Evolutionary conservation across 92 coral and sea anemone species (phyloP).

Genomic region (Pocillopora meandrina): DNA sequence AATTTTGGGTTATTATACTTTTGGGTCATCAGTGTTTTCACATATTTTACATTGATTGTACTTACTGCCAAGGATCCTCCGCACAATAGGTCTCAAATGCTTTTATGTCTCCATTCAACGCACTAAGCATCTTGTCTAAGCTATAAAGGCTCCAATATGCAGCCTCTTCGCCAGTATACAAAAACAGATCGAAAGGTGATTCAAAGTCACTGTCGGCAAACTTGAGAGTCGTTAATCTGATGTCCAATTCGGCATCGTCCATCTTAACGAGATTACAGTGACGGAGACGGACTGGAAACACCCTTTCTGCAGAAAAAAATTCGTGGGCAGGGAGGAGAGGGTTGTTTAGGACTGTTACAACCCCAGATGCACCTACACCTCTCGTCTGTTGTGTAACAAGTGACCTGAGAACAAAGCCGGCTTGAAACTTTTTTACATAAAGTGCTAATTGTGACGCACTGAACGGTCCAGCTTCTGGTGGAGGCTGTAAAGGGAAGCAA

Average conservation of each 20-base stretch:
- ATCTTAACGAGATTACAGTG: conserved; percentile 51
- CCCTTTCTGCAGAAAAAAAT: conserved; percentile 68
- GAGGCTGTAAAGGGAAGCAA: conserved; percentile 48
- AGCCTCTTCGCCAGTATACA: conserved; percentile 73
- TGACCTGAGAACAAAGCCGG: conserved; percentile 52
- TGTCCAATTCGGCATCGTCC: conserved; percentile 78
- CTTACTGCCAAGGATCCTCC: conserved; percentile 73
- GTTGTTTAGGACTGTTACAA: conserved; percentile 53
- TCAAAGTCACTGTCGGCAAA: conserved; percentile 81
- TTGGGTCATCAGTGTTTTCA: neutral
- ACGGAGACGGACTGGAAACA: conserved; percentile 73
- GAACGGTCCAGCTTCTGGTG: conserved; percentile 72
- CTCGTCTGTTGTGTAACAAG: conserved; percentile 31
- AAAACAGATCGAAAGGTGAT: conserved; percentile 71
- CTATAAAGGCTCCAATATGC: conserved; percentile 67
- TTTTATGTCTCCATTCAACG: conserved; percentile 37
- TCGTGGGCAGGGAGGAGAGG: conserved; percentile 87
- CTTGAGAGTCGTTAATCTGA: conserved; percentile 67
- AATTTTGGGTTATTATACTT: neutral
- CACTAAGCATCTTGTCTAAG: conserved; percentile 50
- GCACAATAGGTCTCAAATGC: conserved; percentile 56
- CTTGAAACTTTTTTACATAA: conserved; percentile 49
- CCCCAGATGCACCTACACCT: conserved; percentile 74
- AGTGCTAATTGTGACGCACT: conserved; percentile 60
- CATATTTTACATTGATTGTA: neutral